These are phyloP conservation scores for Epirrhoe alternata DNA, from an alignment of 2,888 invertebrate species.

Conservation along the genomic window DNA sequence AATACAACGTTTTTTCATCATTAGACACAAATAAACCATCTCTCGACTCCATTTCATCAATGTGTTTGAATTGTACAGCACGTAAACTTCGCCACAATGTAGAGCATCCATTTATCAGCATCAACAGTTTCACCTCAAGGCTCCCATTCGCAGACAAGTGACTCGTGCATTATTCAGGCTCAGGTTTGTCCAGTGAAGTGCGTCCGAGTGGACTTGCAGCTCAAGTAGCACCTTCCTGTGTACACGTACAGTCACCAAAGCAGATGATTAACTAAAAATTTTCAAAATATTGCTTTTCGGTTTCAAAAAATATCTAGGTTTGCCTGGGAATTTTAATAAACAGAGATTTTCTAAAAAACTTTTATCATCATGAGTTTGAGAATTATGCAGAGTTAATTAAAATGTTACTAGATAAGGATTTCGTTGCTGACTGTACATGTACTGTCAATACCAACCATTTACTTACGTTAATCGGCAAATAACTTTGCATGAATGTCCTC, in stretches of 20 bases:
- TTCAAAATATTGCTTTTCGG: no score
- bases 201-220: conserved; percentile 21
- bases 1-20: background rate
- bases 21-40: background rate
- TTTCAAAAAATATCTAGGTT: no score
- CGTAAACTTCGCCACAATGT: conserved; percentile 10
- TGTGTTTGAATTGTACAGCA: background rate
- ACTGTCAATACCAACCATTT: background rate
- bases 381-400: no score
- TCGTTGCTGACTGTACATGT: no score
- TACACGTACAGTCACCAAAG: background rate
- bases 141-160: conserved; percentile 30
- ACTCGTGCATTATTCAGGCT: conserved; percentile 39
- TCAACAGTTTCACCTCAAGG: conserved; percentile 23
- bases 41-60: background rate
- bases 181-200: conserved; percentile 32
- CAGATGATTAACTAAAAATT: no score
- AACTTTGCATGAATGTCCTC: background rate
- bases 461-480: background rate
- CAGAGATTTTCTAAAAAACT: no score
- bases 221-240: conserved; percentile 18
- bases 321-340: no score
- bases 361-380: no score
- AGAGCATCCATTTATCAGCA: conserved; percentile 22
- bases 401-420: no score